These are phyloP conservation scores for Triplophysa tibetana DNA, from an alignment of 2,113 vertebrate genomes.

Conservation along the genomic window DNA sequence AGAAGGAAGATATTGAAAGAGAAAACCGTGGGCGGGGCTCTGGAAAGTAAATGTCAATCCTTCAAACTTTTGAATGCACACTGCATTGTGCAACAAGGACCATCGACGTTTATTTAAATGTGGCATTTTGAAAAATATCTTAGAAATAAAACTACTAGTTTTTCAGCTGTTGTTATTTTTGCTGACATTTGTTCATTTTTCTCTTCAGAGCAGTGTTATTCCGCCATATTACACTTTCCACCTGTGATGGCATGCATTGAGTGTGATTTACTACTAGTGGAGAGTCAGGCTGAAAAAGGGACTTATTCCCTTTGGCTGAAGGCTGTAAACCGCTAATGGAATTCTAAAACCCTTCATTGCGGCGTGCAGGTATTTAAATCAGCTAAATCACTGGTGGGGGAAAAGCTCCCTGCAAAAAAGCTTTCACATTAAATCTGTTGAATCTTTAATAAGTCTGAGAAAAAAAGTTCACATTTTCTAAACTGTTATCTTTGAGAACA, in stretches of 20 bases:
- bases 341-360: conserved; percentile 22
- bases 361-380: conserved; percentile 22
- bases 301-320: conserved; percentile 4
- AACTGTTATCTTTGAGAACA: neutral
- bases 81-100: neutral
- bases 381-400: conserved; percentile 4
- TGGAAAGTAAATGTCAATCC: neutral
- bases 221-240: conserved; percentile 21
- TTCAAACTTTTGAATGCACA: neutral
- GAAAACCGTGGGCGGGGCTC: neutral
- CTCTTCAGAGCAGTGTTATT: conserved; percentile 31
- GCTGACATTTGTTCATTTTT: conserved; percentile 16
- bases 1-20: neutral
- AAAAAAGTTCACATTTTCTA: neutral
- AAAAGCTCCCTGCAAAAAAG: conserved; percentile 4
- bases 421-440: neutral
- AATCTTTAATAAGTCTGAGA: neutral
- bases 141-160: neutral
- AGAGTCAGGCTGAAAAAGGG: conserved; percentile 14
- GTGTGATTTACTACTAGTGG: conserved; percentile 27
- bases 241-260: neutral
- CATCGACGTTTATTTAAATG: conserved; percentile 1
- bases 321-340: conserved; percentile 42
- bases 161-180: conserved; percentile 7
- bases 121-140: conserved; percentile 19